Percentiles rank a stretch among this genome's conserved stretches.
These are phyloP conservation scores for Arge pagana DNA, from an alignment of 2,888 invertebrate genomes.

Conservation along the genomic window DNA sequence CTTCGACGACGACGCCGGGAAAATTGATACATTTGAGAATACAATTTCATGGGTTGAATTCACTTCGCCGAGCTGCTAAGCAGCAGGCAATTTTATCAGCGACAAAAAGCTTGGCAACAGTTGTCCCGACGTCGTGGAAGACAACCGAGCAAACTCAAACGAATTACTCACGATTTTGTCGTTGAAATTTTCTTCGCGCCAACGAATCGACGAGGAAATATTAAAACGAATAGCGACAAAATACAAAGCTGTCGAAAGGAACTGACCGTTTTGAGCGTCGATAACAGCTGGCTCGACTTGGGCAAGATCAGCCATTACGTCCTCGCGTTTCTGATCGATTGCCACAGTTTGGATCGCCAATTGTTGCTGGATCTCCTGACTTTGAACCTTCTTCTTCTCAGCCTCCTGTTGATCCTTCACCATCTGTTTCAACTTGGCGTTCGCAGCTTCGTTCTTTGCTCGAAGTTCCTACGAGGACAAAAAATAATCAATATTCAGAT, in stretches of 20 bases:
- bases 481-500: not conserved
- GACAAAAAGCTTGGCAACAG: too few species aligned
- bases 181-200: too few species aligned
- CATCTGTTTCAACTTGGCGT: constrained; percentile 99
- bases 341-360: constrained; percentile 88
- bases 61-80: too few species aligned
- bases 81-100: too few species aligned
- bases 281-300: constrained; percentile 99
- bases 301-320: constrained; percentile 95
- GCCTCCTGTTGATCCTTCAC: constrained; percentile 99
- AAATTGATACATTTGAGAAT: too few species aligned
- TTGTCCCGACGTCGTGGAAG: too few species aligned
- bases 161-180: constrained; percentile 16
- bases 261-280: constrained; percentile 93
- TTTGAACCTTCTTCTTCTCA: constrained; percentile 97
- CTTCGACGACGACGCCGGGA: too few species aligned
- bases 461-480: constrained; percentile 70
- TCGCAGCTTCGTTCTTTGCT: constrained; percentile 98
- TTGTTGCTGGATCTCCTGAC: constrained; percentile 89
- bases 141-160: too few species aligned
- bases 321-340: constrained; percentile 90
- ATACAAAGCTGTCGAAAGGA: constrained; percentile 1
- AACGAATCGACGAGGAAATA: not conserved
- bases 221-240: not conserved
- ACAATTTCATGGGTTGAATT: too few species aligned